Base-by-base conservation (phyloP, 1,140 invertebrate species). In the Pteromalus puparum region DNA sequence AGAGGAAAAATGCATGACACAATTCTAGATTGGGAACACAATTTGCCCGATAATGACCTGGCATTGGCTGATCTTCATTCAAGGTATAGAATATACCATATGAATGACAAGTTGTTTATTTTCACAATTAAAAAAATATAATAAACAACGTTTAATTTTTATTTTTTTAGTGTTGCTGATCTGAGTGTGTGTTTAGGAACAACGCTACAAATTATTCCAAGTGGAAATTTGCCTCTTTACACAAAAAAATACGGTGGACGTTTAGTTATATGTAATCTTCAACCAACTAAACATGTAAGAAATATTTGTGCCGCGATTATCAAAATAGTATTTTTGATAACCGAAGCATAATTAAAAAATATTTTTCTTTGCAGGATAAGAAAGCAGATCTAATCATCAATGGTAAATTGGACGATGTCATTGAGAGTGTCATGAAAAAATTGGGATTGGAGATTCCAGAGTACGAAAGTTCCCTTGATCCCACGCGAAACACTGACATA, bases 11-110 rank as follows among this genome's bases (percentile, higher is more conserved):
- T 99, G 72, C 94, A 96, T 86, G 99, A 99, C 92, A 98, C 96
- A 42, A 97, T 99, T 82, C 93, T 99, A n/a, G 99, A 99, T 93
- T 99, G 99, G 99, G 99, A 99, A 90, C 96, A 98, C 90, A 96
- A 96, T 92, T 94, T 99, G 83, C 99, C 99, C 24, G 96, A 98
- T 87, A 95, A 96, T 90, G 99, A 99, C 91, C 93, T 99, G 24
- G 94, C 97, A 73, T 93, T 97, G 92, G 97, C 98, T 26, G 95
- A 98, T 87, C 95, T 96, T 93, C 96, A 99, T 94, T 97, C 98
- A 72, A 96, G 95, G 97, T 98, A 94, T 92, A 87, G 77, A 79
- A 78, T 10, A 78, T n/a, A 74, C 38, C 15, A 1, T 0, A 46
- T 46, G 3, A 34, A 42, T 42, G 38, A 5, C 10, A 42, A 42